Evolutionary conservation across 2,113 vertebrate species (phyloP).

Genomic region (Onychostoma macrolepis): DNA sequence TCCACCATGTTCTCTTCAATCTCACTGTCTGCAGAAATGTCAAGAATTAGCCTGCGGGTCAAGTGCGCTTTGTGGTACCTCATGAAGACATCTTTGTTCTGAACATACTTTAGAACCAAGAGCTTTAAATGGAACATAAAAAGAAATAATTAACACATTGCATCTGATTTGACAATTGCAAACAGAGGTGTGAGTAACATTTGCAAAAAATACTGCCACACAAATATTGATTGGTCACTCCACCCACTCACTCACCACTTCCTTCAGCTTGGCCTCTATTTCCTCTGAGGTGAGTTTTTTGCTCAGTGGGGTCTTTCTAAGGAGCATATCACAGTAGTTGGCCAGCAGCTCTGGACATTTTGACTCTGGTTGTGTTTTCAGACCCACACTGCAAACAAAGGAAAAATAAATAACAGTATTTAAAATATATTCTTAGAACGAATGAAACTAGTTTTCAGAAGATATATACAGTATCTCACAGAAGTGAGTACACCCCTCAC

Average conservation of each 20-base stretch:
- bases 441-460: neutral
- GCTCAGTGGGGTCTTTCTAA: conserved; percentile 95
- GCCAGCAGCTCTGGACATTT: conserved; percentile 97
- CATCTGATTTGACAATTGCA: neutral
- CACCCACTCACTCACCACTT: conserved; percentile 82
- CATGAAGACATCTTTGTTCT: conserved; percentile 99
- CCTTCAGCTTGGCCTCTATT: conserved; percentile 96
- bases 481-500: too few relatives aligned
- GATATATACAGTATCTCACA: too few relatives aligned
- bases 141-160: neutral
- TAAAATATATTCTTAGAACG: neutral
- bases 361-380: conserved; percentile 97
- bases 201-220: neutral
- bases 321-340: conserved; percentile 98
- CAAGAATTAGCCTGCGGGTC: conserved; percentile 92
- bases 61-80: conserved; percentile 97
- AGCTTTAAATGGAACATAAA: conserved; percentile 73
- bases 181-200: neutral
- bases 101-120: conserved; percentile 95
- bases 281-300: conserved; percentile 98
- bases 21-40: conserved; percentile 97
- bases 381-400: conserved; percentile 79
- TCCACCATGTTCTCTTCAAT: conserved; percentile 99
- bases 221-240: neutral
- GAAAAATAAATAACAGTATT: neutral